Evolutionary conservation across 2,113 vertebrate genomes (phyloP).

Genomic region (Ammodytes marinus): DNA sequence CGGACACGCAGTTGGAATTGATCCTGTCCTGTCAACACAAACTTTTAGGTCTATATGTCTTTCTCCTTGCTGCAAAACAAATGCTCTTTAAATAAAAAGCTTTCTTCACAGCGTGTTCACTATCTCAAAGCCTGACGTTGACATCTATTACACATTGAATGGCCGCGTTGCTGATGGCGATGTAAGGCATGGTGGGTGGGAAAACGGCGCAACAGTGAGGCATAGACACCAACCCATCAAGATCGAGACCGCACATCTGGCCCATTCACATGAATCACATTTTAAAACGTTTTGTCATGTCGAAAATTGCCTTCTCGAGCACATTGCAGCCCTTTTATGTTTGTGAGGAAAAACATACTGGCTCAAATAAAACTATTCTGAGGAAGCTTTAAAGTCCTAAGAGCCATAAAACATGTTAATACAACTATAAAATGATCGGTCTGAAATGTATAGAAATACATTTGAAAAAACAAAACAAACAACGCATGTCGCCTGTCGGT

Average conservation of each 20-base stretch:
- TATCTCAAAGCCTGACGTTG: conserved; percentile 36
- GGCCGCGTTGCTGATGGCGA: conserved; percentile 33
- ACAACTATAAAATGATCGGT: conserved; percentile 48
- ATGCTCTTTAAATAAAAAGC: conserved; percentile 45
- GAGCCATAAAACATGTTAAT: conserved; percentile 49
- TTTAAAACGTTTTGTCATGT: conserved; percentile 25
- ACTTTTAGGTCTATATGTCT: conserved; percentile 60
- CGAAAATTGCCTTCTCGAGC: conserved; percentile 9
- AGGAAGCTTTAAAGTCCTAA: conserved; percentile 43
- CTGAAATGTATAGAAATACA: conserved; percentile 40
- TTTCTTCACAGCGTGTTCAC: conserved; percentile 29
- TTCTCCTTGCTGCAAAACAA: conserved; percentile 51
- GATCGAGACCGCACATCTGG: conserved; percentile 64
- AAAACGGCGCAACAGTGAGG: conserved; percentile 18
- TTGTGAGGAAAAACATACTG: conserved; percentile 12
- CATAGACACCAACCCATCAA: conserved; percentile 35
- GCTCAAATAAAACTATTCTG: conserved; percentile 36
- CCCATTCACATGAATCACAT: conserved; percentile 49
- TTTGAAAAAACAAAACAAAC: conserved; percentile 1
- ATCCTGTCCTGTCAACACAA: conserved; percentile 77
- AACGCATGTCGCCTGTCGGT: conserved; percentile 31
- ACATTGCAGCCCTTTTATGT: conserved; percentile 33
- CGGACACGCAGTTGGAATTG: conserved; percentile 73
- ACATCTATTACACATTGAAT: conserved; percentile 53
- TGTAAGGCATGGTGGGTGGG: conserved; percentile 39